A percentile compares a stretch with the other conserved stretches of the same genome.
Conservation (phyloP, 2,797 vertebrate genomes). For the Chaetodon trifasciatus region DNA sequence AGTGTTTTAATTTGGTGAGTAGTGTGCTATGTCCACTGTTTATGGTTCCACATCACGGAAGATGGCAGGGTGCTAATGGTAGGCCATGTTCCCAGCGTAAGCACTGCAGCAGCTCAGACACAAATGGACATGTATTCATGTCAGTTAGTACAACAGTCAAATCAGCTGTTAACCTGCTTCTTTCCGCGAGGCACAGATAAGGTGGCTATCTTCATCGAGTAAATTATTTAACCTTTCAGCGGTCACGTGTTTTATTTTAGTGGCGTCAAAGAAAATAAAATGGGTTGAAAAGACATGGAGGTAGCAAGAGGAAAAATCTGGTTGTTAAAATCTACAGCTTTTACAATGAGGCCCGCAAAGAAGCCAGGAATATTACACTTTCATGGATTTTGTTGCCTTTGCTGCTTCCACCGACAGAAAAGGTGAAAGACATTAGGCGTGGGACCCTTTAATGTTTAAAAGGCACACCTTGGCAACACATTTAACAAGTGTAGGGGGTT, state of each 20-base stretch:
- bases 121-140: slow-evolving; percentile 78
- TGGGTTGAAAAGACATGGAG: background rate
- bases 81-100: slow-evolving; percentile 70
- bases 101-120: slow-evolving; percentile 61
- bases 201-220: slow-evolving; percentile 23
- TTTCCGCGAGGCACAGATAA: slow-evolving; percentile 25
- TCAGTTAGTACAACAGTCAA: slow-evolving; percentile 79
- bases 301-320: background rate
- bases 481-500: background rate
- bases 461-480: background rate
- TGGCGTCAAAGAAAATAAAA: background rate
- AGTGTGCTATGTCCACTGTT: slow-evolving; percentile 71
- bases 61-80: slow-evolving; percentile 74
- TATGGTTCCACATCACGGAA: slow-evolving; percentile 71
- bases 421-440: background rate
- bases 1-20: slow-evolving; percentile 86
- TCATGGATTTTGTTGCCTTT: background rate
- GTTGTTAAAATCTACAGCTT: background rate
- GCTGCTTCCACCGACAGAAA: background rate
- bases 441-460: background rate
- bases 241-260: slow-evolving; percentile 11
- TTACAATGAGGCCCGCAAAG: background rate
- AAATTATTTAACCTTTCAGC: slow-evolving; percentile 31
- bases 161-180: slow-evolving; percentile 68
- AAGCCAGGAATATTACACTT: background rate